Evolutionary conservation across 1,140 invertebrate genomes (phyloP).

Genomic region (Brachionus sp.): DNA sequence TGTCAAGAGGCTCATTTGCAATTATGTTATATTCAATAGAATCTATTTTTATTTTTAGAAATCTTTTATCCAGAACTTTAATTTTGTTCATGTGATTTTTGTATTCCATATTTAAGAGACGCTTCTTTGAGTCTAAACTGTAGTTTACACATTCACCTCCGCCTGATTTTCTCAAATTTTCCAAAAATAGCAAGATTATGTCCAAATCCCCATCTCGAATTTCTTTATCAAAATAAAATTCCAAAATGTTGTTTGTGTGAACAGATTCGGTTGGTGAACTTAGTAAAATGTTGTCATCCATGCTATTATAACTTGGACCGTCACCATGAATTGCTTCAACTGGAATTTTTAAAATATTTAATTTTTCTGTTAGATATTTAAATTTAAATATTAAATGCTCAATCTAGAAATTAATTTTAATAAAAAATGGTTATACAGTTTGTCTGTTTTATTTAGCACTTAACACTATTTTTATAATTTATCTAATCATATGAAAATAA

Average conservation of each 20-base stretch:
- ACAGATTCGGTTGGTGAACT: neutral
- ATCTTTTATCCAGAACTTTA: neutral
- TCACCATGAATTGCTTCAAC: neutral
- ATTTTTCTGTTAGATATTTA: no score
- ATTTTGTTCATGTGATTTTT: neutral
- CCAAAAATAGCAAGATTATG: neutral
- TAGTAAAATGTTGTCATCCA: neutral
- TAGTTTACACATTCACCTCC: neutral
- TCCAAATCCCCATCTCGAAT: neutral
- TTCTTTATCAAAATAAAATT: constrained; percentile 8
- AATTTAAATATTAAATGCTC: no score
- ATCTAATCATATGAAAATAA: no score
- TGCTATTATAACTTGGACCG: neutral
- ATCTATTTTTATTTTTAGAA: neutral
- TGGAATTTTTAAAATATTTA: neutral
- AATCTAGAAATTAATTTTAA: no score
- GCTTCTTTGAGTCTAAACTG: neutral
- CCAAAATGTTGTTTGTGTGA: neutral
- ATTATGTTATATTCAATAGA: neutral
- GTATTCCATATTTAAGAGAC: neutral
- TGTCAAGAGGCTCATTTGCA: neutral
- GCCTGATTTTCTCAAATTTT: constrained; percentile 1
- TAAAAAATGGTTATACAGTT: no score
- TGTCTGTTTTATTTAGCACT: no score
- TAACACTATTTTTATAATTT: no score